Evolutionary conservation across 2,113 vertebrate species (phyloP).

Genomic region (Sorex araneus): DNA sequence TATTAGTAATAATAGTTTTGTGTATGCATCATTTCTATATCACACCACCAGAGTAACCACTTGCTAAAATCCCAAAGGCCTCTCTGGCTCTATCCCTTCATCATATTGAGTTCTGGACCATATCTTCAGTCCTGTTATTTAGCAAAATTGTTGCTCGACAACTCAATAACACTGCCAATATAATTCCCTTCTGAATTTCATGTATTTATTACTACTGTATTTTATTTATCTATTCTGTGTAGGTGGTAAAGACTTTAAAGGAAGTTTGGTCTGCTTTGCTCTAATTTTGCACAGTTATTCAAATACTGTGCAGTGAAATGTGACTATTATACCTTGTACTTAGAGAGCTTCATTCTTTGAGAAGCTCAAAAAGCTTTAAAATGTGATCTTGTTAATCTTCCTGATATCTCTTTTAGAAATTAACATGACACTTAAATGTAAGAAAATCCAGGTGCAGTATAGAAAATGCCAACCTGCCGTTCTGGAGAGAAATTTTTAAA

Average conservation of each 20-base stretch:
- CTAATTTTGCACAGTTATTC: not conserved
- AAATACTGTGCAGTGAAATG: not conserved
- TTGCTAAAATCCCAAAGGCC: no score
- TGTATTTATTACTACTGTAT: no score
- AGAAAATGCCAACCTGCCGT: conserved; percentile 58
- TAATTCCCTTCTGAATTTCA: conserved; percentile 6
- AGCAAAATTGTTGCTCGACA: conserved; percentile 28
- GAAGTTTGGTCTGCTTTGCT: not conserved
- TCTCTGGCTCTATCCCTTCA: no score
- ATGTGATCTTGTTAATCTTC: conserved; percentile 62
- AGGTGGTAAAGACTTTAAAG: not conserved
- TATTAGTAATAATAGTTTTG: no score
- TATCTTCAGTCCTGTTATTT: not conserved
- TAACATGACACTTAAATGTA: conserved; percentile 75
- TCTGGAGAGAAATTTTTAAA: conserved; percentile 62
- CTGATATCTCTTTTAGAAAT: conserved; percentile 60
- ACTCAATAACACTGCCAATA: conserved; percentile 26
- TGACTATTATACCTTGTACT: not conserved
- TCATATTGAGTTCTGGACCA: no score
- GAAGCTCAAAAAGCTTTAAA: conserved; percentile 48
- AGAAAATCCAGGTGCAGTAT: conserved; percentile 70
- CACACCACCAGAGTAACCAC: no score
- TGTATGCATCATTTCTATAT: no score
- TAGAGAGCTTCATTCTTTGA: conserved; percentile 12
- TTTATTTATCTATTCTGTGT: not conserved